These are phyloP conservation scores for Anaspis maculata DNA, from an alignment of 2,888 invertebrate genomes.

Conservation along the genomic window DNA sequence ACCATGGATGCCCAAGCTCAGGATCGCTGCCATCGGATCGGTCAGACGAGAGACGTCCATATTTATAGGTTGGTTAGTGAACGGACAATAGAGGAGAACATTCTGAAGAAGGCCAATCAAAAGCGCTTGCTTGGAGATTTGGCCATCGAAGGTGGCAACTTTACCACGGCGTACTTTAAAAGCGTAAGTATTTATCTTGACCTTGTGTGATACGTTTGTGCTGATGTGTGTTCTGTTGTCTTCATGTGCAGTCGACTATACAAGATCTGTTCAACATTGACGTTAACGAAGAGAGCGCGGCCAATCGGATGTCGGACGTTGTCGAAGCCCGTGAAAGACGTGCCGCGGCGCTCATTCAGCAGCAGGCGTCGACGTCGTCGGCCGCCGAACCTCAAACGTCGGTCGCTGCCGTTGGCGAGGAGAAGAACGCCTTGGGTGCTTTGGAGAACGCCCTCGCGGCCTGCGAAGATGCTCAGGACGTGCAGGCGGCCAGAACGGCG, in stretches of 20 bases:
- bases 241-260: constrained; percentile 70
- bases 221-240: not conserved
- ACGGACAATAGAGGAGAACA: constrained; percentile 98
- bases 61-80: constrained; percentile 93
- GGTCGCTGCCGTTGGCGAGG: constrained; percentile 36
- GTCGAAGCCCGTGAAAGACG: constrained; percentile 43
- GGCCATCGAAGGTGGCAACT: constrained; percentile 98
- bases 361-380: constrained; percentile 16
- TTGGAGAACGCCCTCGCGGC: constrained; percentile 80
- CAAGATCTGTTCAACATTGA: constrained; percentile 84
- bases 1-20: constrained; percentile 99
- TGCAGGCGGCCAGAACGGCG: constrained; percentile 80
- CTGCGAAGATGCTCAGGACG: constrained; percentile 93
- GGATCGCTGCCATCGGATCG: constrained; percentile 96
- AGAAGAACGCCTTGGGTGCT: constrained; percentile 54
- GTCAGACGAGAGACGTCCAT: constrained; percentile 97
- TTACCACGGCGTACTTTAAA: constrained; percentile 94
- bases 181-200: constrained; percentile 48
- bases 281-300: constrained; percentile 52
- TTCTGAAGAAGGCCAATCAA: constrained; percentile 96
- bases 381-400: constrained; percentile 9
- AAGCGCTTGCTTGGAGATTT: constrained; percentile 92
- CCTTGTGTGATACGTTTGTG: not conserved
- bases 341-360: constrained; percentile 9
- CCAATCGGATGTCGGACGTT: constrained; percentile 50